A percentile compares a stretch with the other conserved stretches of the same genome.
phyloP scores from a whole-genome alignment of 2,797 vertebrate genomes.

The Champsocephalus gunnari region DNA sequence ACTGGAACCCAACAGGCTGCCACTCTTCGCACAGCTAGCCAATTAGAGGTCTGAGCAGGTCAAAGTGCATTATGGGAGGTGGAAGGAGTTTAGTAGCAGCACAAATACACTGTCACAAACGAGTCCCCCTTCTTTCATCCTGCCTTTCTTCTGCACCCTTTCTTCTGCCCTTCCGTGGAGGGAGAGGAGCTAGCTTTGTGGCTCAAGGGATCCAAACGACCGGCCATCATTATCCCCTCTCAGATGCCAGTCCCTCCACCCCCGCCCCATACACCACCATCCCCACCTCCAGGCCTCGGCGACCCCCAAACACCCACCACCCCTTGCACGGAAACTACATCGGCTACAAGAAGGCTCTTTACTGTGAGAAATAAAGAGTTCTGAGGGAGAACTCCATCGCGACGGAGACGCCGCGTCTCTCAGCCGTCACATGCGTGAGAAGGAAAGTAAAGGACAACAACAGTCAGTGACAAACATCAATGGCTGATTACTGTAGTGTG shows the following conservation, averaged over 20 bases:
- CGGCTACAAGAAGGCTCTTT: slow-evolving; percentile 90
- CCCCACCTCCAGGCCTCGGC: slow-evolving; percentile 19
- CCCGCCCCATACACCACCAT: slow-evolving; percentile 26
- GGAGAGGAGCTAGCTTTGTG: slow-evolving; percentile 88
- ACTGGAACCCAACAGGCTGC: slow-evolving; percentile 89
- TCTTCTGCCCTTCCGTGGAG: slow-evolving; percentile 86
- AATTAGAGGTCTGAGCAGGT: slow-evolving; percentile 90
- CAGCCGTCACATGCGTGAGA: slow-evolving; percentile 47
- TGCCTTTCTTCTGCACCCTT: slow-evolving; percentile 89
- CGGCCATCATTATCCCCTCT: slow-evolving; percentile 93
- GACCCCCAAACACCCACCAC: slow-evolving; percentile 71
- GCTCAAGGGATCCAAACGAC: slow-evolving; percentile 93
- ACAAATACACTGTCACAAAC: slow-evolving; percentile 89
- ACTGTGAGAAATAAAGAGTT: slow-evolving; percentile 92
- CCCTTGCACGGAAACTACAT: slow-evolving; percentile 85
- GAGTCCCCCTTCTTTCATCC: slow-evolving; percentile 83
- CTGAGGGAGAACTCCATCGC: slow-evolving; percentile 88
- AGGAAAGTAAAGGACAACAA: slow-evolving; percentile 51
- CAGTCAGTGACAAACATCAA: slow-evolving; percentile 53
- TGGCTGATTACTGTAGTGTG: slow-evolving; percentile 28
- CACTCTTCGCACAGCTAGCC: slow-evolving; percentile 89
- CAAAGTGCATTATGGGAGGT: slow-evolving; percentile 93
- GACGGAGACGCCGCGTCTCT: slow-evolving; percentile 69
- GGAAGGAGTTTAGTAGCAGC: slow-evolving; percentile 90
- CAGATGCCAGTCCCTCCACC: slow-evolving; percentile 87